Base-by-base conservation (phyloP, 2,888 invertebrate species). In the Seladonia tumulorum region DNA sequence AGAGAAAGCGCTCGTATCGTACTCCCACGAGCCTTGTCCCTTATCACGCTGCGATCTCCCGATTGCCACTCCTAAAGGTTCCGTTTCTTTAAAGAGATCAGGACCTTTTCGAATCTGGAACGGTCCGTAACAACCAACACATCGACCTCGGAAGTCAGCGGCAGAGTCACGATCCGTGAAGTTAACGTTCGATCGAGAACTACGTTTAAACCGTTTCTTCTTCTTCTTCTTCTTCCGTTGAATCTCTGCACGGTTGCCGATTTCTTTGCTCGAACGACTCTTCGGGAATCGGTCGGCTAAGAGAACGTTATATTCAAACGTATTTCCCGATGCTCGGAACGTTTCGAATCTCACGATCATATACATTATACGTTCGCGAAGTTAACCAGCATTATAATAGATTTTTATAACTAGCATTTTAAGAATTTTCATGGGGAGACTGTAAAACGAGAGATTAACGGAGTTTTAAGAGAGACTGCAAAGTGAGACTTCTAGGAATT, bases 31-130 rank as follows among this genome's bases (percentile, higher is more conserved):
- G 72, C 78, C 77, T 71, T 68, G 70, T 81, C 75, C 71, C 79
- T 79, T 90, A 90, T 90, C 90, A 68, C 16, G 60, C 73, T 60
- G 71, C 84, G 81, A 90, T 90, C 90, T 86, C 85, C 80, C 87
- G 87, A 89, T 89, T 81, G 87, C 87, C 86, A 88, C 87, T 86
- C 84, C 85, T 88, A 89, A 80, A 82, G 82, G 80, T 73, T 81
- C 80, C 49, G 81, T 79, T 79, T 80, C 83, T 72, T 72, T 79
- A 85, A 74, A 49, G 47, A 22, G 86, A 85, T 77, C 81, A 66
- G 57, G 77, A 73, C 85, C 82, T 85, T 83, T 83, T 81, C 81
- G 83, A 89, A 90, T 89, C 89, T 89, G 87, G 88, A 74, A 68
- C 88, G 81, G 47, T 83, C 75, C 49, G 82, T 82, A 79, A 82